Percentiles rank a stretch among this genome's conserved stretches.
These are phyloP conservation scores for Helleia helle DNA, from an alignment of 2,888 invertebrate species.

Conservation along the genomic window DNA sequence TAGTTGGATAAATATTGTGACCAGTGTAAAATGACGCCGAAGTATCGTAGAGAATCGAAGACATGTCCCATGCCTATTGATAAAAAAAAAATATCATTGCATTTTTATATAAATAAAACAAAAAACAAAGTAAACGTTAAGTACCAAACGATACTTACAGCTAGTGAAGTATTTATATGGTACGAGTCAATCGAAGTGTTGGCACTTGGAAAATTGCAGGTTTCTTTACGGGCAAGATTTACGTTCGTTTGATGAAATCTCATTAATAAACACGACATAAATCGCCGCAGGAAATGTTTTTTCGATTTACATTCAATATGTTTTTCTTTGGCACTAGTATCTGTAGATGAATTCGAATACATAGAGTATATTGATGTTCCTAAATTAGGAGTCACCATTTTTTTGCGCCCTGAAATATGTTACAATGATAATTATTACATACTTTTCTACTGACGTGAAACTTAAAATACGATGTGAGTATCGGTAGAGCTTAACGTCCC, in stretches of 20 bases:
- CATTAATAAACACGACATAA: slow-evolving; percentile 55
- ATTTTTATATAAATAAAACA: no score
- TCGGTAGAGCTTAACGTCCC: no score
- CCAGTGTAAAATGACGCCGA: slow-evolving; percentile 55
- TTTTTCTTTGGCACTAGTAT: slow-evolving; percentile 16
- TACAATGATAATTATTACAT: no score
- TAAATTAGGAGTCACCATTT: slow-evolving; percentile 45
- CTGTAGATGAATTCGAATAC: slow-evolving; percentile 28
- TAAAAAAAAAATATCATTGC: neutral
- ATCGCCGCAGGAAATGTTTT: slow-evolving; percentile 44
- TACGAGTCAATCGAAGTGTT: slow-evolving; percentile 51
- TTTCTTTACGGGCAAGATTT: slow-evolving; percentile 21
- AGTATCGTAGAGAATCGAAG: slow-evolving; percentile 55
- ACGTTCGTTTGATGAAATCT: slow-evolving; percentile 30
- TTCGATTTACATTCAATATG: slow-evolving; percentile 29
- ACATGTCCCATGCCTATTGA: slow-evolving; percentile 46
- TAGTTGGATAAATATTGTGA: slow-evolving; percentile 40
- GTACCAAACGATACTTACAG: slow-evolving; percentile 46
- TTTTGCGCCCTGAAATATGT: slow-evolving; percentile 35
- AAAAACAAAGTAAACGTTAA: no score
- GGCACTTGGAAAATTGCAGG: slow-evolving; percentile 21
- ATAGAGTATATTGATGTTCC: slow-evolving; percentile 47
- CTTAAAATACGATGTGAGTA: no score
- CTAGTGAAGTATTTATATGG: slow-evolving; percentile 49
- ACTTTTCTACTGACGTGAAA: no score